Evolutionary conservation across 2,113 vertebrate genomes (phyloP).

Genomic region (Neoarius graeffei): DNA sequence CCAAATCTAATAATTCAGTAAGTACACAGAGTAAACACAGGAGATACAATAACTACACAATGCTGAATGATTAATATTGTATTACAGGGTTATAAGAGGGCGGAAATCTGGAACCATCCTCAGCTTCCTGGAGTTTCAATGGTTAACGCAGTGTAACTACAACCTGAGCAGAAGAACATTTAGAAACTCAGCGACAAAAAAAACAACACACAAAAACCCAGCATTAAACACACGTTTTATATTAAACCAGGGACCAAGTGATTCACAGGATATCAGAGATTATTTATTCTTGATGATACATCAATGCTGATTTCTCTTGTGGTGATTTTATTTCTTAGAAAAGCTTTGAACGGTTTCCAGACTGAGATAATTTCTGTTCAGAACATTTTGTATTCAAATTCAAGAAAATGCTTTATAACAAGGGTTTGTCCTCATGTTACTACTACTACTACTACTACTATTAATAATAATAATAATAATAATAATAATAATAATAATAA

Average conservation of each 20-base stretch:
- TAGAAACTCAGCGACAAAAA: neutral
- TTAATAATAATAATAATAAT: too few species aligned
- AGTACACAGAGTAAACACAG: neutral
- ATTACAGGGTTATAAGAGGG: neutral
- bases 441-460: too few species aligned
- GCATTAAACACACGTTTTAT: neutral
- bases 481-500: too few species aligned
- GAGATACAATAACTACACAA: neutral
- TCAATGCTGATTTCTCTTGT: too few species aligned
- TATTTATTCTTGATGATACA: neutral
- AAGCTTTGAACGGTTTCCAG: too few species aligned
- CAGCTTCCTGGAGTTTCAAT: neutral
- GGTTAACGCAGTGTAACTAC: too few species aligned
- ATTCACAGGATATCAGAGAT: neutral
- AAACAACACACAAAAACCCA: neutral
- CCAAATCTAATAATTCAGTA: neutral
- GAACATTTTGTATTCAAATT: too few species aligned
- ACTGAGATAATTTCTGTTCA: too few species aligned
- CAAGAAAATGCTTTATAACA: too few species aligned
- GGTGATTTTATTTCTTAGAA: too few species aligned
- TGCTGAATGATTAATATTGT: neutral
- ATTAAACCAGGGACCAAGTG: neutral
- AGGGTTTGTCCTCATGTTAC: too few species aligned
- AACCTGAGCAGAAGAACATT: neutral
- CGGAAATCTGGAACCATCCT: too few species aligned